Percentiles rank a stretch among this genome's conserved stretches.
Evolutionary conservation across 2,113 vertebrate genomes (phyloP).

Genomic region (Notechis scutatus): DNA sequence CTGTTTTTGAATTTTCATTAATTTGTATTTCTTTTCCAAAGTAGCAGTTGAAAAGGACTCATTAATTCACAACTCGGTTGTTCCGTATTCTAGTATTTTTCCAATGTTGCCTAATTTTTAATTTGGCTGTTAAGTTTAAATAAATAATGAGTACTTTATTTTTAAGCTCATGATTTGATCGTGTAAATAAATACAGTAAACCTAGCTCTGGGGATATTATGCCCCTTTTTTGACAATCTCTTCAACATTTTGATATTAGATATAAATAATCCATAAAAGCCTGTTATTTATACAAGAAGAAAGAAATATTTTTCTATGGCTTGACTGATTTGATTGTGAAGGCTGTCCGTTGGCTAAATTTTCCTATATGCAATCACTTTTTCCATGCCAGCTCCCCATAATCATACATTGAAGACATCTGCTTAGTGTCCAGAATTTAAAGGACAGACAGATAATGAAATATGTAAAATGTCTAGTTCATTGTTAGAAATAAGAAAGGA

Average conservation of each 20-base stretch:
- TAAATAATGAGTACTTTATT: not conserved
- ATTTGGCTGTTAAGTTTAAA: not conserved
- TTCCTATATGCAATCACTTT: not conserved
- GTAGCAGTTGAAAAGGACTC: not conserved
- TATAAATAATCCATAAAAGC: not conserved
- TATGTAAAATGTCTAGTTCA: not conserved
- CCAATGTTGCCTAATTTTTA: not conserved
- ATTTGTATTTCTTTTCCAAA: not conserved
- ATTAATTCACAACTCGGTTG: not conserved
- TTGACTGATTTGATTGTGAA: not conserved
- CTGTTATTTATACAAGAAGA: not conserved
- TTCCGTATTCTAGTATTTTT: not conserved
- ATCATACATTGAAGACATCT: not conserved
- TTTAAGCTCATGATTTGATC: not conserved
- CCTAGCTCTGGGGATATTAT: not conserved
- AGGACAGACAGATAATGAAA: not conserved
- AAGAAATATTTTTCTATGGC: not conserved
- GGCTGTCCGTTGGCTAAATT: not conserved
- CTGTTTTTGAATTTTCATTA: not conserved
- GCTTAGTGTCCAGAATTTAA: not conserved
- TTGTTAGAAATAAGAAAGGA: not conserved
- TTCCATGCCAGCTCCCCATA: not conserved
- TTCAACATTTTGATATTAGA: not conserved
- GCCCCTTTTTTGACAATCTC: not conserved
- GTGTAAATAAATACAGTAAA: not conserved